Base-by-base conservation (phyloP, 1,140 invertebrate species). In the Zaprionus ghesquierei region DNA sequence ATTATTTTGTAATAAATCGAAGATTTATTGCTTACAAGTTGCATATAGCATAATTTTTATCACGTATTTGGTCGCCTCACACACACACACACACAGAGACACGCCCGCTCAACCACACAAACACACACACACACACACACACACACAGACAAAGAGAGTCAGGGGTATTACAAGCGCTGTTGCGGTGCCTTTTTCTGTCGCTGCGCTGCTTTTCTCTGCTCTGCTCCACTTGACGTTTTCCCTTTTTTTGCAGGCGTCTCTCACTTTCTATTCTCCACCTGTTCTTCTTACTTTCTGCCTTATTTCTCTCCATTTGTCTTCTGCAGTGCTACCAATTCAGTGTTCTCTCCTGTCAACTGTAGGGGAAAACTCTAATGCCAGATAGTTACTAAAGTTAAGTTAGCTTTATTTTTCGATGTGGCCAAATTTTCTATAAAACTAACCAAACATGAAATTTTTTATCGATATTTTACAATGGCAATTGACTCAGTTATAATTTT, bases 1-100 rank as follows among this genome's bases (percentile, higher is more conserved):
- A 87, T 87, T 87, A 89, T 87, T 87, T 84, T 89, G 84, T 79
- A 87, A 87, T 87, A 87, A 87, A 87, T 87, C 75, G 73, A 89
- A 87, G 84, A 87, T 87, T 87, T 89, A 87, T 89, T 82, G 82
- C 79, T 89, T 68, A 74, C 79, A 89, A 89, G 38, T 74, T 89
- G 76, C 76, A 87, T 87, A 79, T 63, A 71, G 64, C 84, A 81
- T 81, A 63, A 87, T 87, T 86, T 86, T 81, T 79, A 85, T 87
- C 81, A 86, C 81, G 82, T 79, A 86, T 65, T 65, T 61, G 70
- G 5, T 56, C 38, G 27, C n/a, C 38, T 6, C 58, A 49, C 25
- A 31, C 63, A 50, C 20, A 27, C 23, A 23, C 35, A 38, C 29
- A n/a, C 27, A n/a, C n/a, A n/a, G n/a, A n/a, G n/a, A n/a, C n/a